phyloP scores from a whole-genome alignment of 2,888 invertebrate genomes.

The Catocala fraxini region DNA sequence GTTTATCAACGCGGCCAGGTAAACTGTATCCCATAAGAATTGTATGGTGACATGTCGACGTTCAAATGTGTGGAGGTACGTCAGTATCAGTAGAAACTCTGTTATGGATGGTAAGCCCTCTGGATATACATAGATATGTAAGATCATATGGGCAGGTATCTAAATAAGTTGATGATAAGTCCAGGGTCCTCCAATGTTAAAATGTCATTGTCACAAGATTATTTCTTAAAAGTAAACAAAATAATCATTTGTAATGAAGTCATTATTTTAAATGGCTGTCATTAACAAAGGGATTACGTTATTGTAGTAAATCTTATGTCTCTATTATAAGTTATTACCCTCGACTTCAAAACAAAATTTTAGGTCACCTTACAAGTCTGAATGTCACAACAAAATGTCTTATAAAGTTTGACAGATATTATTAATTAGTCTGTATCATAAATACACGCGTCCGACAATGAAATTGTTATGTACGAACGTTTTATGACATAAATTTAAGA shows the following conservation, averaged over 20 bases:
- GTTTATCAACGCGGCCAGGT: too few relatives aligned
- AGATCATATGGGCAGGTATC: too few relatives aligned
- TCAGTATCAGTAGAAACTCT: too few relatives aligned
- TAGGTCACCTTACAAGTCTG: conserved; percentile 26
- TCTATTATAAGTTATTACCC: conserved; percentile 7
- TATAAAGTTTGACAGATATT: not conserved
- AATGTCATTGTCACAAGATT: conserved; percentile 14
- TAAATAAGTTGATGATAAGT: not conserved
- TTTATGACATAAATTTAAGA: too few relatives aligned
- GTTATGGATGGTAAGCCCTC: too few relatives aligned
- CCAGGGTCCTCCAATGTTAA: conserved; percentile 7
- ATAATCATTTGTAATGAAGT: conserved; percentile 5
- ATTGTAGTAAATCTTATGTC: conserved; percentile 19
- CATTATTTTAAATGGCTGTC: conserved; percentile 15
- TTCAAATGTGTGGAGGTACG: too few relatives aligned
- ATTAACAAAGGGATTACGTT: conserved; percentile 29
- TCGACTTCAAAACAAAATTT: conserved; percentile 17
- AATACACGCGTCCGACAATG: too few relatives aligned
- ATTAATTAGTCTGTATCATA: too few relatives aligned
- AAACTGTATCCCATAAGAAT: too few relatives aligned
- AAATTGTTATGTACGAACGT: too few relatives aligned
- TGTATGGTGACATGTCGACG: too few relatives aligned
- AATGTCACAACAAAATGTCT: conserved; percentile 15
- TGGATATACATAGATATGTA: too few relatives aligned
- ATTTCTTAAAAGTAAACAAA: conserved; percentile 12